Percentiles rank a stretch among this genome's conserved stretches.
These are phyloP conservation scores for Microctonus aethiopoides DNA, from an alignment of 2,888 invertebrate genomes.

Conservation along the genomic window DNA sequence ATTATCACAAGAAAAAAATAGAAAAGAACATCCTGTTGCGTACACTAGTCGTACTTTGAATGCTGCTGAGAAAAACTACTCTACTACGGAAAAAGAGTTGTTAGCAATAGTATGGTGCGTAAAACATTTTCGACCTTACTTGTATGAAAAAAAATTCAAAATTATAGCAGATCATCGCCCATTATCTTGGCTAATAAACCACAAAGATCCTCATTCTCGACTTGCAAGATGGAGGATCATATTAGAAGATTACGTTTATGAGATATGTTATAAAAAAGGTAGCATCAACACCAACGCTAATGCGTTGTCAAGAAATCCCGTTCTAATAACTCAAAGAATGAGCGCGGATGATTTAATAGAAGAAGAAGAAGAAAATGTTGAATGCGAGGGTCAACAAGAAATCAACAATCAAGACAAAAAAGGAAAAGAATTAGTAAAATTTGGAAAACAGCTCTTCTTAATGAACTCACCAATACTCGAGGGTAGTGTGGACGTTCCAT, in stretches of 20 bases:
- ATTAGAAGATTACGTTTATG: constrained; percentile 34
- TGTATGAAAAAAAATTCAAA: constrained; percentile 30
- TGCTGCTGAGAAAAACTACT: constrained; percentile 30
- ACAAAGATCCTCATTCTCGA: constrained; percentile 30
- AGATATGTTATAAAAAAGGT: constrained; percentile 35
- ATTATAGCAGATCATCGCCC: constrained; percentile 38
- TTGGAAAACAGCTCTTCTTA: too few relatives aligned
- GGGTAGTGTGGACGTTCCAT: too few relatives aligned
- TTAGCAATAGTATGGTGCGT: constrained; percentile 29
- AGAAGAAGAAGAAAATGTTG: too few relatives aligned
- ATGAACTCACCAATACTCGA: too few relatives aligned
- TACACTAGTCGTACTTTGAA: constrained; percentile 33
- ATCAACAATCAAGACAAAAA: too few relatives aligned
- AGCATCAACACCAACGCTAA: constrained; percentile 34
- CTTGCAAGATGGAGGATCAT: constrained; percentile 29
- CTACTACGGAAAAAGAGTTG: constrained; percentile 33
- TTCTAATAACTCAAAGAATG: too few relatives aligned
- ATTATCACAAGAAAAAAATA: constrained; percentile 28
- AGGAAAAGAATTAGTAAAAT: too few relatives aligned
- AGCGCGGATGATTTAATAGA: too few relatives aligned
- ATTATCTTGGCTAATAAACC: constrained; percentile 27
- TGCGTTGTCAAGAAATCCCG: constrained; percentile 35
- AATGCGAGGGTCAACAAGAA: too few relatives aligned
- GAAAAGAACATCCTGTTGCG: constrained; percentile 30
- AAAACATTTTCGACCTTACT: constrained; percentile 27